These are phyloP conservation scores for Rugalucina vietnamica DNA, from an alignment of 2,888 invertebrate species.

Conservation along the genomic window DNA sequence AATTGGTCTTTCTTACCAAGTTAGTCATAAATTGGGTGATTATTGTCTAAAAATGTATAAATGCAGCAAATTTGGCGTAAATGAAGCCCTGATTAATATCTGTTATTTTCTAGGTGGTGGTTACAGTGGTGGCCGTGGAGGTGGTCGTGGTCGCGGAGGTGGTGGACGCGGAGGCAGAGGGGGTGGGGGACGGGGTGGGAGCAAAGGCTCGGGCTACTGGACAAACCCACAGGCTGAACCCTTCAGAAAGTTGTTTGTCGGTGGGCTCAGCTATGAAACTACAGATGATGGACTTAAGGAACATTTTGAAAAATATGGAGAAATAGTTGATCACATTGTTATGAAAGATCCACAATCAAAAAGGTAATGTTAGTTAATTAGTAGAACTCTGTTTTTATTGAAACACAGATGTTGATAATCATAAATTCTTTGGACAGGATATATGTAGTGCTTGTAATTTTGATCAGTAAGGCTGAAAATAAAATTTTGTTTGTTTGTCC, in stretches of 20 bases:
- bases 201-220: slow-evolving; percentile 43
- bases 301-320: slow-evolving; percentile 98
- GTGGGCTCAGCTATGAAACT: slow-evolving; percentile 97
- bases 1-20: too few relatives aligned
- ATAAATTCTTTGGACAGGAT: background rate
- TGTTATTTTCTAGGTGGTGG: slow-evolving; percentile 37
- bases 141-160: slow-evolving; percentile 48
- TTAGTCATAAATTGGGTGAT: too few relatives aligned
- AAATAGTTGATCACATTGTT: slow-evolving; percentile 85
- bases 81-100: too few relatives aligned
- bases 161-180: slow-evolving; percentile 46
- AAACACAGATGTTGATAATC: background rate
- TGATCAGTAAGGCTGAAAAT: too few relatives aligned
- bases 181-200: slow-evolving; percentile 51
- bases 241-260: slow-evolving; percentile 96
- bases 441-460: too few relatives aligned
- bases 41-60: too few relatives aligned
- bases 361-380: too few relatives aligned
- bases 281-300: slow-evolving; percentile 95
- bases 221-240: slow-evolving; percentile 62
- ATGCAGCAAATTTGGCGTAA: too few relatives aligned
- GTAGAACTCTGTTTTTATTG: background rate
- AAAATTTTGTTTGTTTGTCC: too few relatives aligned
- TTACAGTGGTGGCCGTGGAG: slow-evolving; percentile 24
- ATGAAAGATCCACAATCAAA: slow-evolving; percentile 72